Evolutionary conservation across 1,140 invertebrate genomes (phyloP).

Genomic region (Cydia strobilella): DNA sequence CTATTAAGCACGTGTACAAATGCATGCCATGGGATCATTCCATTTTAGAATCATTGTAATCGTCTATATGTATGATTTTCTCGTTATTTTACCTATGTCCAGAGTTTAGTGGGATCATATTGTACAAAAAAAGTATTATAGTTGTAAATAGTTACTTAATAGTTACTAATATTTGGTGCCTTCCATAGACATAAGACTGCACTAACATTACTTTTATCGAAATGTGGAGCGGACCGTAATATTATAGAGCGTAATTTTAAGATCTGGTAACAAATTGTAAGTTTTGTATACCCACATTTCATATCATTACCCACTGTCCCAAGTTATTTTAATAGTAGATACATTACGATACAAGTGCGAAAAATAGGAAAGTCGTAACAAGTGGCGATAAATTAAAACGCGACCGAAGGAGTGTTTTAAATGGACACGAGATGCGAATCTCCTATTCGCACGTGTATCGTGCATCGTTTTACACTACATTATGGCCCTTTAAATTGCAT

Average conservation of each 20-base stretch:
- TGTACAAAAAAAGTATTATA: slow-evolving; percentile 33
- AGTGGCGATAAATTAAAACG: too few species aligned
- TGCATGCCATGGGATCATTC: slow-evolving; percentile 26
- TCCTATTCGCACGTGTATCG: too few species aligned
- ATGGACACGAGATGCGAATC: too few species aligned
- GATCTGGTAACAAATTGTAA: not conserved
- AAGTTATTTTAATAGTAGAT: too few species aligned
- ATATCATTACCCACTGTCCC: too few species aligned
- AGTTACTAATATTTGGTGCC: slow-evolving; percentile 42
- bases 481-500: too few species aligned
- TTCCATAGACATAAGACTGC: slow-evolving; percentile 51
- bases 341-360: too few species aligned
- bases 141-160: slow-evolving; percentile 36
- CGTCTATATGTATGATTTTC: not conserved
- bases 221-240: slow-evolving; percentile 15
- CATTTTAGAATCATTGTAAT: slow-evolving; percentile 11
- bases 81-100: not conserved
- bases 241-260: slow-evolving; percentile 6
- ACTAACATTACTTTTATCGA: slow-evolving; percentile 37
- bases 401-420: too few species aligned
- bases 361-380: too few species aligned
- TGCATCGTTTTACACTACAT: too few species aligned
- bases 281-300: not conserved
- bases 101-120: not conserved
- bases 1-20: slow-evolving; percentile 7